phyloP scores from a whole-genome alignment of 2,888 invertebrate species.

The Mesochorus sp. region DNA sequence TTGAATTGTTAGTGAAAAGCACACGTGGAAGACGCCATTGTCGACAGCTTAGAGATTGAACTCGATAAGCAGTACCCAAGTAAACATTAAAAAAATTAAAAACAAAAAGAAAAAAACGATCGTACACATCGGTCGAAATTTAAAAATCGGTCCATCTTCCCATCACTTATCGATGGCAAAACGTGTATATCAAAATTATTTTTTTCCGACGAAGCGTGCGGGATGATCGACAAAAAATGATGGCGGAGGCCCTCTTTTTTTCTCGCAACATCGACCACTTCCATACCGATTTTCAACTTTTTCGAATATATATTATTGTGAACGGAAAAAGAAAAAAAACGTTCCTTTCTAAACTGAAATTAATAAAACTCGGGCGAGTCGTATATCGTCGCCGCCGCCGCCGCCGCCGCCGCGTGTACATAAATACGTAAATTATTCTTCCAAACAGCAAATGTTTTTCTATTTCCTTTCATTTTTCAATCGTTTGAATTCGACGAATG shows the following conservation, averaged over 20 bases:
- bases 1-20: conserved; percentile 78
- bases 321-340: not conserved
- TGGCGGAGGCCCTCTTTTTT: not conserved
- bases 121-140: not conserved
- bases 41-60: conserved; percentile 67
- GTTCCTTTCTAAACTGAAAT: conserved; percentile 49
- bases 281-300: not conserved
- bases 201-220: conserved; percentile 53
- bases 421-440: conserved; percentile 72
- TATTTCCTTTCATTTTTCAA: conserved; percentile 20
- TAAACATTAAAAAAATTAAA: conserved; percentile 24
- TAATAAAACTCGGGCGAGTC: conserved; percentile 46
- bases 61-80: conserved; percentile 63
- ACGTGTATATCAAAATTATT: conserved; percentile 31
- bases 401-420: too few relatives aligned
- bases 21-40: conserved; percentile 72
- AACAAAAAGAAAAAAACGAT: conserved; percentile 15
- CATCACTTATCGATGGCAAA: conserved; percentile 28
- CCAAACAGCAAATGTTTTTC: conserved; percentile 61
- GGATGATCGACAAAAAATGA: conserved; percentile 17
- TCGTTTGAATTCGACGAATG: not conserved
- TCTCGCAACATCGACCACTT: not conserved
- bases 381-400: conserved; percentile 62
- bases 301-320: conserved; percentile 17
- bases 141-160: conserved; percentile 23